Evolutionary conservation across 2,888 invertebrate species (phyloP).

Genomic region (Drosophila emarginata): DNA sequence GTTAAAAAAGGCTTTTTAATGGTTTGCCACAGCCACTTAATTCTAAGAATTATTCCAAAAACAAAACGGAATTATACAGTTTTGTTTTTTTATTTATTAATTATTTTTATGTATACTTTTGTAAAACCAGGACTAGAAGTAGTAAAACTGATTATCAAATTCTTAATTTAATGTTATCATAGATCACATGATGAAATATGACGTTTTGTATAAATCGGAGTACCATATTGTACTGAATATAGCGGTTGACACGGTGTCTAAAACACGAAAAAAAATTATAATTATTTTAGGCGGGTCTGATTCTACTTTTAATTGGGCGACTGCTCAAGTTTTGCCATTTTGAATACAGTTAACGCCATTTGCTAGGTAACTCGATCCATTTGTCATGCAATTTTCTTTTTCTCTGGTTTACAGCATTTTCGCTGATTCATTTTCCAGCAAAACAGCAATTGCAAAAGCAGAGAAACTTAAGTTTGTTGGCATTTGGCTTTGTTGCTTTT

Average conservation of each 20-base stretch:
- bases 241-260: neutral
- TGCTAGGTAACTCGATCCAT: conserved; percentile 37
- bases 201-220: too few relatives aligned
- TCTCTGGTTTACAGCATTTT: conserved; percentile 42
- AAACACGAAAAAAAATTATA: neutral
- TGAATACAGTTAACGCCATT: conserved; percentile 39
- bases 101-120: too few relatives aligned
- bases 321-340: conserved; percentile 17
- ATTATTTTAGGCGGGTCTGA: neutral
- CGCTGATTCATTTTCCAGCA: conserved; percentile 65
- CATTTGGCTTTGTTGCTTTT: conserved; percentile 5
- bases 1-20: too few relatives aligned
- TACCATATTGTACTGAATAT: too few relatives aligned
- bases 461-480: conserved; percentile 32
- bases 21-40: too few relatives aligned
- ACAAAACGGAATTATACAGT: too few relatives aligned
- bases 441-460: conserved; percentile 30
- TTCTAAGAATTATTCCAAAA: too few relatives aligned
- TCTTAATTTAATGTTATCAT: too few relatives aligned
- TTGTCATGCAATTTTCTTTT: conserved; percentile 10
- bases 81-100: too few relatives aligned
- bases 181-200: too few relatives aligned
- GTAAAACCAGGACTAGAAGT: too few relatives aligned
- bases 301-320: conserved; percentile 10
- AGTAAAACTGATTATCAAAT: too few relatives aligned